Evolutionary conservation across 2,888 invertebrate genomes (phyloP), one percentile per base, ranked within the genome.

Genomic region (Actias luna): DNA sequence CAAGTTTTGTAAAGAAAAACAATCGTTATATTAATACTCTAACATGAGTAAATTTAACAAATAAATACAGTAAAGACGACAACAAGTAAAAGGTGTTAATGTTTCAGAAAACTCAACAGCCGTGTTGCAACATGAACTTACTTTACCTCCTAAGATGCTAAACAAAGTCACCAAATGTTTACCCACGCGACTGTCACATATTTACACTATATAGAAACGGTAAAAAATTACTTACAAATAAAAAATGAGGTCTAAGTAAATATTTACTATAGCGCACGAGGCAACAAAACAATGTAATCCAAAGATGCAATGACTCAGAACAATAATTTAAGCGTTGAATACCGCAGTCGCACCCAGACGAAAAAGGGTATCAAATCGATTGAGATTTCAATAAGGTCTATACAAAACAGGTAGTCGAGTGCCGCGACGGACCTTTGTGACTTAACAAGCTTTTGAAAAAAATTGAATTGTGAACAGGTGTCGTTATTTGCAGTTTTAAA

Each of bases 381-480:
- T 66, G 69, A 67, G 68, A 64, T 67, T 68, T 62, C 64, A 62
- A 69, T 67, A 74, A 74, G 14, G 42, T 42, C n/a, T 42, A 52
- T 14, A 57, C 39, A 61, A 39, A 31, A 22, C 63, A 63, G 63
- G 63, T 63, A 63, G 63, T 29, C n/a, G 33, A 8, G 27, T 22
- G 33, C 18, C 39, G 61, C 33, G 31, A n/a, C 73, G 77, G 70
- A 65, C 80, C 82, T 86, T 91, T 91, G 88, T 90, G 76, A 78
- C 72, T 74, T 88, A 89, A 92, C 84, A 86, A 89, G 77, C 77
- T 86, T 83, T 79, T 84, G 83, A 88, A 85, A 82, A n/a, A 77
- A 74, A 67, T 63, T 60, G 67, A 74, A 69, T 72, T 69, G 14
- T 60, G 61, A 82, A 87, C 89, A 91, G 89, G 89, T 90, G 89